A percentile compares a stretch with the other conserved stretches of the same genome.
Evolutionary conservation across 2,797 vertebrate genomes (phyloP).

Genomic region (Molossus molossus): DNA sequence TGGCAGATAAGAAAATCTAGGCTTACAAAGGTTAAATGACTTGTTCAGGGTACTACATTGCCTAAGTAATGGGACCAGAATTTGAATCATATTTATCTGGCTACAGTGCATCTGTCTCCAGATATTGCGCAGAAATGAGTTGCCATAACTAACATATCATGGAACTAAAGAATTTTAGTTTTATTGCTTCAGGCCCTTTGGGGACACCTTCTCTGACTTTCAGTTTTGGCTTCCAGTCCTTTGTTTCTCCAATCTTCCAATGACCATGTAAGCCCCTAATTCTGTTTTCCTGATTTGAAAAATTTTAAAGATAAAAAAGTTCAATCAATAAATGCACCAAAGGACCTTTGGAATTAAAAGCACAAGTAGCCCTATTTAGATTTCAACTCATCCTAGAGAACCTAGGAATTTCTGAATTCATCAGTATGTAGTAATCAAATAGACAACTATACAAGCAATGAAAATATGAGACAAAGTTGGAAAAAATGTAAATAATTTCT

Average conservation of each 20-base stretch:
- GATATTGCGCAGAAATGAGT: background rate
- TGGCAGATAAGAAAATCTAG: background rate
- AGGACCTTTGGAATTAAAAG: slow-evolving; percentile 4
- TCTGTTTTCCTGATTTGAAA: background rate
- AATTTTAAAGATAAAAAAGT: background rate
- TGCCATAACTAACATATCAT: background rate
- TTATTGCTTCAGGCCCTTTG: background rate
- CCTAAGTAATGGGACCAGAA: background rate
- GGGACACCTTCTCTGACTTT: background rate
- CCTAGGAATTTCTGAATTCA: background rate
- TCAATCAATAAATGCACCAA: background rate
- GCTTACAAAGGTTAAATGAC: background rate
- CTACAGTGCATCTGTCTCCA: background rate
- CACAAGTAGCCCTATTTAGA: background rate
- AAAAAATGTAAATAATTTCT: background rate
- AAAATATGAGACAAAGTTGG: background rate
- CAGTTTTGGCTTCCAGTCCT: background rate
- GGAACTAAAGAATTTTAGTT: background rate
- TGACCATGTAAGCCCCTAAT: background rate
- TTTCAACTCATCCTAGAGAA: background rate
- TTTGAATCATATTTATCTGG: background rate
- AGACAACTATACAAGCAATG: background rate
- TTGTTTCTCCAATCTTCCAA: background rate
- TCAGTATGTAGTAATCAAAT: background rate
- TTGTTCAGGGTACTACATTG: background rate